Base-by-base conservation (phyloP, 1,140 invertebrate genomes). In the Nilaparvata lugens region DNA sequence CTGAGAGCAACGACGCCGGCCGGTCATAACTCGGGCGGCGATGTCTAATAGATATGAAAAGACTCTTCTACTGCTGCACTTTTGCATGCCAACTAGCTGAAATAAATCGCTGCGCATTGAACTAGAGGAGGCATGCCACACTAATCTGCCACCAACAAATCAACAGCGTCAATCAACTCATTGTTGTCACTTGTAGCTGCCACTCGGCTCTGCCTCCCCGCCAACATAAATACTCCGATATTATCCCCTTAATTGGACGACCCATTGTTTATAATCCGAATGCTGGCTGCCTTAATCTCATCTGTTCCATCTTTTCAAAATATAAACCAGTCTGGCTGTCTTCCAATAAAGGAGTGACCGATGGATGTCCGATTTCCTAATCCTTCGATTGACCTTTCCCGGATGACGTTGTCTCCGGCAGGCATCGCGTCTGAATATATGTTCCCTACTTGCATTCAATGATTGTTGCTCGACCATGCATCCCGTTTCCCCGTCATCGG, bases 141-240 rank as follows among this genome's bases (percentile, higher is more conserved):
- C 45, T 48, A 48, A 48, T 48, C 16, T 48, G 45, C 45, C 45
- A 48, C 16, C 14, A 48, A 48, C 45, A 48, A 48, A 48, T 48
- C 45, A 48, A 48, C 16, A 19, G 45, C 45, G 45, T 48, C 45
- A 48, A 48, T 48, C 45, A 45, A 19, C 42, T 45, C 42, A 45
- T 45, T 45, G 45, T 48, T 48, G 45, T 48, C 45, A 48, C 45
- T 48, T 23, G 45, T 48, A 18, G 16, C n/a, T 19, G 45, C 45
- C 45, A 19, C 5, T 48, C 16, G 2, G 45, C n/a, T n/a, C 3
- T 19, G 13, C 42, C 3, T 3, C 13, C 11, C 38, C n/a, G 38
- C 1, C 21, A 18, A 11, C n/a, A 48, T 48, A 48, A 48, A 48
- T 48, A 48, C 45, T 48, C 16, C 5, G 21, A 48, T 48, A 48